phyloP scores from a whole-genome alignment of 2,888 invertebrate genomes.

The Holacanthella duospinosa region DNA sequence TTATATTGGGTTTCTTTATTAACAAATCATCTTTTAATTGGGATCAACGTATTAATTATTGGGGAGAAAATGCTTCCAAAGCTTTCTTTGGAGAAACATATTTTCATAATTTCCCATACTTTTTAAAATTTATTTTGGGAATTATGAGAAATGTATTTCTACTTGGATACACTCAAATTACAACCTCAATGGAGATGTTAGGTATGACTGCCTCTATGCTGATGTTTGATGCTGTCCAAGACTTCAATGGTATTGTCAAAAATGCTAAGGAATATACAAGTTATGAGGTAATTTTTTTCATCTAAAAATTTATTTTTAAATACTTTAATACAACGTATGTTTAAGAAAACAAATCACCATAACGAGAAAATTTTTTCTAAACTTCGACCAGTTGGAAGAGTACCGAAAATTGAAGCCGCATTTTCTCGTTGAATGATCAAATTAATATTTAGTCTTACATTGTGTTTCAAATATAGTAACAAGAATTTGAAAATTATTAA shows the following conservation, averaged over 20 bases:
- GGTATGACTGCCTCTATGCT: neutral
- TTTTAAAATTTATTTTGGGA: conserved; percentile 2
- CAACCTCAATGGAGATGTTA: conserved; percentile 7
- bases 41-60: neutral
- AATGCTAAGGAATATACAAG: neutral
- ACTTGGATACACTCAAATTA: conserved; percentile 8
- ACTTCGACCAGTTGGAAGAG: no score
- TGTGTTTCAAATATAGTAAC: no score
- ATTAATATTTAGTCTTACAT: no score
- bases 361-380: no score
- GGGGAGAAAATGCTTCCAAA: neutral
- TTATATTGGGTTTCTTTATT: neutral
- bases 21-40: neutral
- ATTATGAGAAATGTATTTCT: neutral
- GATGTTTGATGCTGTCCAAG: neutral
- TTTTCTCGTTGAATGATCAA: no score
- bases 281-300: neutral
- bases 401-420: no score
- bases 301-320: neutral
- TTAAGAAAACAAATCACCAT: neutral
- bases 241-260: conserved; percentile 3
- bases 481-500: no score
- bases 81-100: conserved; percentile 5
- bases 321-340: no score
- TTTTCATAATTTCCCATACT: neutral